Evolutionary conservation across 2,888 invertebrate species (phyloP).

Genomic region (Tenodera sinensis): DNA sequence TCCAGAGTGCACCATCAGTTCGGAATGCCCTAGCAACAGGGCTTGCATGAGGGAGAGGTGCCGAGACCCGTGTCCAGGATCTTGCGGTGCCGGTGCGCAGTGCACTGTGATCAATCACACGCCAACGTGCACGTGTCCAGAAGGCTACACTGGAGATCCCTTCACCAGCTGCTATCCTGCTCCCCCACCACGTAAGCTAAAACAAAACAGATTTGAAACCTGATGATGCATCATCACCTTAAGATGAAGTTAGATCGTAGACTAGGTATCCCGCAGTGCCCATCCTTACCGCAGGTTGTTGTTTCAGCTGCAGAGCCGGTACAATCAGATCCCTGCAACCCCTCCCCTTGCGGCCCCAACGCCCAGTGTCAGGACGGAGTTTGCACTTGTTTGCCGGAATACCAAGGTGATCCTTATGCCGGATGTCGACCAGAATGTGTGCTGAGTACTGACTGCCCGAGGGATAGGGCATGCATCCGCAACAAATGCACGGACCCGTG

Average conservation of each 20-base stretch:
- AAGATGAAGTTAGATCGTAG: not conserved
- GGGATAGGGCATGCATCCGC: constrained; percentile 65
- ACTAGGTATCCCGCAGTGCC: constrained; percentile 36
- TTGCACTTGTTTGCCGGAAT: constrained; percentile 48
- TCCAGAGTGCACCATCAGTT: constrained; percentile 58
- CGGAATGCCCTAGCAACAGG: constrained; percentile 47
- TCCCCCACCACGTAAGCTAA: constrained; percentile 53
- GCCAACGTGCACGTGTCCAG: constrained; percentile 69
- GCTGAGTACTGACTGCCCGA: constrained; percentile 66
- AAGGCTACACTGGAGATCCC: constrained; percentile 72
- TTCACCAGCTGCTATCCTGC: constrained; percentile 63
- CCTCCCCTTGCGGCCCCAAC: constrained; percentile 64
- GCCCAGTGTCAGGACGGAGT: constrained; percentile 56
- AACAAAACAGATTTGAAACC: not conserved
- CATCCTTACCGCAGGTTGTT: constrained; percentile 43
- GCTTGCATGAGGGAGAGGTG: constrained; percentile 50
- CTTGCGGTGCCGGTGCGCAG: constrained; percentile 48
- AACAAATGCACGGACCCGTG: constrained; percentile 70
- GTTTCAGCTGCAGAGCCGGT: constrained; percentile 40
- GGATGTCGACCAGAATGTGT: constrained; percentile 65
- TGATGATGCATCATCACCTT: constrained; percentile 1
- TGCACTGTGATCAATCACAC: constrained; percentile 68
- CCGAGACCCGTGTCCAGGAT: constrained; percentile 48
- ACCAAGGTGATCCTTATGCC: constrained; percentile 45
- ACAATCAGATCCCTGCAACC: constrained; percentile 58